Evolutionary conservation across 92 coral and sea anemone genomes (phyloP).

Genomic region (Virgularia gustaviana): DNA sequence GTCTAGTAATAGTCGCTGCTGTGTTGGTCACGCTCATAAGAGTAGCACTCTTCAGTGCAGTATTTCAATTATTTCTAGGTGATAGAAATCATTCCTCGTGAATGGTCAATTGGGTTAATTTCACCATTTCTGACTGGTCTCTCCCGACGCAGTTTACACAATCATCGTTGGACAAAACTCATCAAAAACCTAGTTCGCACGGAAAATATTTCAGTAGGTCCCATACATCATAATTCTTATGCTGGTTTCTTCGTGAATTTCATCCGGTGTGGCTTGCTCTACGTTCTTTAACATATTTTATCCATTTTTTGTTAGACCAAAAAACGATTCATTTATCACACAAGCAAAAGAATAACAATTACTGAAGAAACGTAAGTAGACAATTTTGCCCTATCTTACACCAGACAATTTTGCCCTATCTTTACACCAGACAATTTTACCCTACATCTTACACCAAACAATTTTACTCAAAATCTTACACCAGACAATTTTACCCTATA

Average conservation of each 20-base stretch:
- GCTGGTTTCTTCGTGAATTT: not conserved
- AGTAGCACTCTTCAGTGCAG: not conserved
- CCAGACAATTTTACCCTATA: too few species aligned
- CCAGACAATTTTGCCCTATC: too few species aligned
- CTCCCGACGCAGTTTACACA: constrained; percentile 78
- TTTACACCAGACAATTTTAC: too few species aligned
- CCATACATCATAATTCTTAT: not conserved
- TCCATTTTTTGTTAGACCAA: constrained; percentile 51
- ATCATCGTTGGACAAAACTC: constrained; percentile 63
- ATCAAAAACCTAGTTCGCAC: constrained; percentile 58
- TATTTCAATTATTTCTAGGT: constrained; percentile 43
- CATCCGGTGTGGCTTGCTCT: not conserved
- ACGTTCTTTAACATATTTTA: not conserved
- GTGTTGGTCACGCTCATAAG: not conserved
- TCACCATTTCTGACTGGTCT: constrained; percentile 86
- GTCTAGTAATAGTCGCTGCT: too few species aligned
- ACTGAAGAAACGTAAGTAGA: constrained; percentile 87
- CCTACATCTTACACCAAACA: too few species aligned
- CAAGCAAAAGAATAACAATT: constrained; percentile 63
- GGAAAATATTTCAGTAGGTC: constrained; percentile 46
- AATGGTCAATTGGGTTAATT: constrained; percentile 89
- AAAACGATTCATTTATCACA: constrained; percentile 56
- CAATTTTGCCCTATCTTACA: too few species aligned
- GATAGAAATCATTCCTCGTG: constrained; percentile 79
- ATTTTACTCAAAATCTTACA: not conserved